phyloP scores from a whole-genome alignment of 2,113 vertebrate species.

The Gymnobelideus leadbeateri region DNA sequence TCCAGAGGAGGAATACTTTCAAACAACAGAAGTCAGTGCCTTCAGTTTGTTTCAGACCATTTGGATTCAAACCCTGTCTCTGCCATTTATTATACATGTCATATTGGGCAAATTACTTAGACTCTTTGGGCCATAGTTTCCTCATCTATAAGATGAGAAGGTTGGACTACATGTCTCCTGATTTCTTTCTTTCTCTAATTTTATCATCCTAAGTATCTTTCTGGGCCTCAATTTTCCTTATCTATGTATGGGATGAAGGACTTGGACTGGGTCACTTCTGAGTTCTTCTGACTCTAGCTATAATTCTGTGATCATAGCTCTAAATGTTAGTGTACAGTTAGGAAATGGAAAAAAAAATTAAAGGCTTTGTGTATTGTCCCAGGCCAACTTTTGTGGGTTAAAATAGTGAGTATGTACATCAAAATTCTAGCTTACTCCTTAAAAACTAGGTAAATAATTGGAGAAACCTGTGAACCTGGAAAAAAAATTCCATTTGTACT shows the following conservation, averaged over 20 bases:
- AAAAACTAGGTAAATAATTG: not conserved
- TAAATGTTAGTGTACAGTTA: not conserved
- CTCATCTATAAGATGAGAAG: not conserved
- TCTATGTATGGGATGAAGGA: not conserved
- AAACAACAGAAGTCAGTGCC: not conserved
- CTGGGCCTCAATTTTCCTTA: not conserved
- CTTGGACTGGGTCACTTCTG: not conserved
- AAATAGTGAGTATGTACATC: not conserved
- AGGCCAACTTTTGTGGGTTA: not conserved
- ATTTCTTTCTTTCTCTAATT: not conserved
- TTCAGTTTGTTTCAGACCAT: not conserved
- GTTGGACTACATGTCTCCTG: not conserved
- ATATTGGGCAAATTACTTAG: not conserved
- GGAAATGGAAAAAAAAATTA: not conserved
- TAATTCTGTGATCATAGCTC: not conserved
- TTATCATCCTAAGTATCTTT: not conserved
- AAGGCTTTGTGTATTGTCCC: not conserved
- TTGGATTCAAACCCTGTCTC: not conserved
- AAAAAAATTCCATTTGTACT: slow-evolving; percentile 23
- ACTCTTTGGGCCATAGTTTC: not conserved
- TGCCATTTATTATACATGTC: not conserved
- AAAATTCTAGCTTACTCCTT: not conserved
- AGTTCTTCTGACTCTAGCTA: not conserved
- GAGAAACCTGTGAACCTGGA: not conserved
- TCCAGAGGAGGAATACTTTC: not conserved